Conservation (phyloP, 1,140 invertebrate species). For the Cyrtorhinus lividipennis region DNA sequence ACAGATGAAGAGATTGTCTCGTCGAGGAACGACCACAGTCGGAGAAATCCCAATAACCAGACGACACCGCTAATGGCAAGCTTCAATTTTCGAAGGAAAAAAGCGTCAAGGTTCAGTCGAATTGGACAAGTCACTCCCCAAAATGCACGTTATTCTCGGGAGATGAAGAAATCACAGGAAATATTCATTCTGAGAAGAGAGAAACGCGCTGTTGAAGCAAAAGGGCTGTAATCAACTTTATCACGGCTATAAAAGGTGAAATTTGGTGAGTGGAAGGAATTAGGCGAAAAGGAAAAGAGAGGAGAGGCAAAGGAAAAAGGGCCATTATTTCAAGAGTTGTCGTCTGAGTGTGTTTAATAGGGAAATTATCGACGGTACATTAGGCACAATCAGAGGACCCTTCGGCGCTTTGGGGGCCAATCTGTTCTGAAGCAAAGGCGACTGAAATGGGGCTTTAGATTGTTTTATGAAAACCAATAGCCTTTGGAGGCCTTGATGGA, state of each 20-base stretch:
- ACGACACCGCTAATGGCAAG: too few species aligned
- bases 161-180: background rate
- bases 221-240: background rate
- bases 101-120: too few species aligned
- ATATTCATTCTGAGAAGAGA: background rate
- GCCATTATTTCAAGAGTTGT: background rate
- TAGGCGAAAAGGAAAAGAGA: background rate
- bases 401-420: background rate
- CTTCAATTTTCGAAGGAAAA: too few species aligned
- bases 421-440: background rate
- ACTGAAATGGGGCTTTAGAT: background rate
- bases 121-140: background rate
- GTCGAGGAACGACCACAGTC: too few species aligned
- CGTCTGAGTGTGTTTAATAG: constrained; percentile 1
- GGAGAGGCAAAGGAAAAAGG: background rate
- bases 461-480: background rate
- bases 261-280: background rate
- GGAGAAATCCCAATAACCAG: too few species aligned
- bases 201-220: too few species aligned
- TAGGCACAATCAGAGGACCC: background rate
- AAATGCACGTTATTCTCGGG: background rate
- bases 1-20: too few species aligned
- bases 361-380: constrained; percentile 3
- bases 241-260: background rate
- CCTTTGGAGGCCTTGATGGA: background rate